phyloP scores from a whole-genome alignment of 2,113 vertebrate genomes.

The Fukomys damarensis region DNA sequence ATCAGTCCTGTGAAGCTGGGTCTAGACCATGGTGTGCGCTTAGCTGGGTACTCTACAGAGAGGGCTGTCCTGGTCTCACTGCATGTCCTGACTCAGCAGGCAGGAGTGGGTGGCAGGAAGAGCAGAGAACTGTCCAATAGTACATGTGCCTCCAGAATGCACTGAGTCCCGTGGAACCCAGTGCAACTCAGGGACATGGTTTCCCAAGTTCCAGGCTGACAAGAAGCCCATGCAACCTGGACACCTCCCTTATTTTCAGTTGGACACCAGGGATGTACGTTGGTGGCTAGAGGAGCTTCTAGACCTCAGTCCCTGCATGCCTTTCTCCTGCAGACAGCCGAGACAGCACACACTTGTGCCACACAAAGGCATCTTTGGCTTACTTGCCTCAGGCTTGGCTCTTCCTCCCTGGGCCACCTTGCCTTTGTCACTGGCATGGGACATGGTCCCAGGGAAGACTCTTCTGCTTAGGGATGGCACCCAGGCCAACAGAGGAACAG shows the following conservation, averaged over 20 bases:
- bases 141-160: too few relatives aligned
- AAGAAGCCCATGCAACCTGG: neutral
- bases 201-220: too few relatives aligned
- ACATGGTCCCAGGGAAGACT: neutral
- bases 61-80: too few relatives aligned
- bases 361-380: neutral
- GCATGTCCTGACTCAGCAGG: neutral
- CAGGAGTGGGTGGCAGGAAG: too few relatives aligned
- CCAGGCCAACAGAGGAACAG: neutral
- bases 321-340: neutral
- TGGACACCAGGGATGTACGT: neutral
- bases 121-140: neutral
- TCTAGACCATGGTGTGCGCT: neutral
- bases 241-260: neutral
- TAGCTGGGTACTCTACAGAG: neutral
- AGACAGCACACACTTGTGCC: neutral
- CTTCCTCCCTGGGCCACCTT: neutral
- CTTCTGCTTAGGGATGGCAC: neutral
- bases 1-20: neutral
- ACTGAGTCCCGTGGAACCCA: neutral
- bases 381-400: neutral
- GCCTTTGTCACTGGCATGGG: neutral
- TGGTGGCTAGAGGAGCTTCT: neutral
- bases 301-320: neutral
- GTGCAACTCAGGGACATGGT: neutral